Evolutionary conservation across 2,888 invertebrate genomes (phyloP).

Genomic region (Podabrus alpinus): DNA sequence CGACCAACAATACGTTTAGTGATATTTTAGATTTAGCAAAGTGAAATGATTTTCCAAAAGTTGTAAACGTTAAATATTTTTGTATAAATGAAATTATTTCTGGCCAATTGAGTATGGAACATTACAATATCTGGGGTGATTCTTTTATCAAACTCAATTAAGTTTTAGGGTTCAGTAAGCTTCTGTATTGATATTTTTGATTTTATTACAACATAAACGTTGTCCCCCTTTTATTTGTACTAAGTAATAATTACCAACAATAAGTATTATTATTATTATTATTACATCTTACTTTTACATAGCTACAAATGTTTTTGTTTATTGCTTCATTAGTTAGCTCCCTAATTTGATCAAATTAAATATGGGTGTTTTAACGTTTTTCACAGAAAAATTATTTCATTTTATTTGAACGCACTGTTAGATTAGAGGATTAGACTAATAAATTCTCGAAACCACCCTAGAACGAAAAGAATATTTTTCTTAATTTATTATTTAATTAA

Average conservation of each 20-base stretch:
- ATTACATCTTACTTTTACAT: neutral
- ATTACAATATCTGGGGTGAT: neutral
- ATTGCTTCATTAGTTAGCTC: neutral
- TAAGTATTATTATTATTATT: neutral
- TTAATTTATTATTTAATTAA: no score
- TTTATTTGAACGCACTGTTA: no score
- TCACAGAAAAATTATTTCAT: no score
- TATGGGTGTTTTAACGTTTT: no score
- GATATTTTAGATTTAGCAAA: neutral
- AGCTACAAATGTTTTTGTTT: neutral
- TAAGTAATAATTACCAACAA: neutral
- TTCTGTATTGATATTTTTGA: neutral
- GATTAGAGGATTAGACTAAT: no score
- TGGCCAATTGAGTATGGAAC: neutral
- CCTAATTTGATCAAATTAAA: neutral
- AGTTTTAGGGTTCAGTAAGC: slow-evolving; percentile 2
- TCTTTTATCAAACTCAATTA: neutral
- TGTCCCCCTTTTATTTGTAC: neutral
- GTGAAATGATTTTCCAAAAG: neutral
- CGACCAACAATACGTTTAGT: neutral
- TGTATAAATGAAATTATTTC: neutral
- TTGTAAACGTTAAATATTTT: neutral
- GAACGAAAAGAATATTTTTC: no score
- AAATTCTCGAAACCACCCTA: no score
- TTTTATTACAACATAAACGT: slow-evolving; percentile 1